Evolutionary conservation across 2,113 vertebrate genomes (phyloP).

Genomic region (Rhea americana): DNA sequence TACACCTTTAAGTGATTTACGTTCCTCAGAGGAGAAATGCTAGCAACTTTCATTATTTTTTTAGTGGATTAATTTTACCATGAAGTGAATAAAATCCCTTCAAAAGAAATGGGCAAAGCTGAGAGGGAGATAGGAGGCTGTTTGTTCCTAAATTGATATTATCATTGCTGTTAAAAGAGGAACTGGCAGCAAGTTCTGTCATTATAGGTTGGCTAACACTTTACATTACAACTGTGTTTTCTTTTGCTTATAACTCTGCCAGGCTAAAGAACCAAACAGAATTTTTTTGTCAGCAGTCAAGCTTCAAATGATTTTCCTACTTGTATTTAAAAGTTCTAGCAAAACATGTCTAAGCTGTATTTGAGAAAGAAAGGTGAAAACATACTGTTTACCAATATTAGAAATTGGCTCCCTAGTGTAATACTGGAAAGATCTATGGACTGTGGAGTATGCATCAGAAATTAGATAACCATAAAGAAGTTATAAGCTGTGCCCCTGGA

Average conservation of each 20-base stretch:
- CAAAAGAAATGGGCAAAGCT: background rate
- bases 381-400: background rate
- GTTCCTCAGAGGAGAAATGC: background rate
- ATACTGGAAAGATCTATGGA: background rate
- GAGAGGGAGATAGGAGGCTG: rapidly evolving
- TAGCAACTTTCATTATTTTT: background rate
- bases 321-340: background rate
- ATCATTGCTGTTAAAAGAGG: background rate
- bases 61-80: background rate
- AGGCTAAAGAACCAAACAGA: background rate
- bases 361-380: background rate
- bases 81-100: background rate
- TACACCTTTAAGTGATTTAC: background rate
- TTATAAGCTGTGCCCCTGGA: background rate
- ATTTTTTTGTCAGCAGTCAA: background rate
- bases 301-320: background rate
- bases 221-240: background rate
- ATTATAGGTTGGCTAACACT: background rate
- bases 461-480: background rate
- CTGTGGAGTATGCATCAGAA: background rate
- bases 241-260: background rate
- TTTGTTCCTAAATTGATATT: background rate
- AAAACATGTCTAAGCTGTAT: background rate
- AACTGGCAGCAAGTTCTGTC: background rate
- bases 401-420: background rate